phyloP scores from a whole-genome alignment of 2,113 vertebrate genomes.

The Eolophus roseicapilla region DNA sequence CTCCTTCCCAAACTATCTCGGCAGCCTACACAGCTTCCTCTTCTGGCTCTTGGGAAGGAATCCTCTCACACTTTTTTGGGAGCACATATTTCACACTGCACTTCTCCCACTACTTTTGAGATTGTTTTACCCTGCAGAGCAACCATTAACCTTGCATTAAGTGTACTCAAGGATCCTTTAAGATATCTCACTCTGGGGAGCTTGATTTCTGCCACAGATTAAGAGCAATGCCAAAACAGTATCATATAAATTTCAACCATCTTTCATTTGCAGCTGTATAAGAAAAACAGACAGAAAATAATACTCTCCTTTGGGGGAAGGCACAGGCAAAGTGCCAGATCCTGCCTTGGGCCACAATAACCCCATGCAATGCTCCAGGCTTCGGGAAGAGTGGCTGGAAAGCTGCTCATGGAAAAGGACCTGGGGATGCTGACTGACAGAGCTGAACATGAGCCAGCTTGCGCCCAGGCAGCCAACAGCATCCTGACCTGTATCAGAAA shows the following conservation, averaged over 20 bases:
- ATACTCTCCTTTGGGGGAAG: background rate
- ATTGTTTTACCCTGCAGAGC: background rate
- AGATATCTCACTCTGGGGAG: background rate
- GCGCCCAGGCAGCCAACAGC: background rate
- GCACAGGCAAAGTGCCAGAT: background rate
- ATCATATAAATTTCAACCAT: background rate
- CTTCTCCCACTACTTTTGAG: background rate
- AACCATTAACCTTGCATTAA: background rate
- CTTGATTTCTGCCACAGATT: background rate
- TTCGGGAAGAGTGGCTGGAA: background rate
- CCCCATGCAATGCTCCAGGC: background rate
- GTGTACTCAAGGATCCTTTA: background rate
- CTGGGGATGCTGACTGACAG: background rate
- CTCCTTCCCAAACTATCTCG: background rate
- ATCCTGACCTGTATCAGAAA: background rate
- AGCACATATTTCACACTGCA: accelerated
- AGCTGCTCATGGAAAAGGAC: background rate
- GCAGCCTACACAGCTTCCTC: background rate
- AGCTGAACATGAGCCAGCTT: background rate
- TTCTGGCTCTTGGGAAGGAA: background rate
- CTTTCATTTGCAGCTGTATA: background rate
- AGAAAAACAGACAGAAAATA: background rate
- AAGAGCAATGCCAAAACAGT: background rate
- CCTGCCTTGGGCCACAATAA: background rate
- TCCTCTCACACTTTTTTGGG: background rate